A percentile compares a stretch with the other conserved stretches of the same genome.
Evolutionary conservation across 2,113 vertebrate genomes (phyloP).

Genomic region (Tachysurus vachellii): DNA sequence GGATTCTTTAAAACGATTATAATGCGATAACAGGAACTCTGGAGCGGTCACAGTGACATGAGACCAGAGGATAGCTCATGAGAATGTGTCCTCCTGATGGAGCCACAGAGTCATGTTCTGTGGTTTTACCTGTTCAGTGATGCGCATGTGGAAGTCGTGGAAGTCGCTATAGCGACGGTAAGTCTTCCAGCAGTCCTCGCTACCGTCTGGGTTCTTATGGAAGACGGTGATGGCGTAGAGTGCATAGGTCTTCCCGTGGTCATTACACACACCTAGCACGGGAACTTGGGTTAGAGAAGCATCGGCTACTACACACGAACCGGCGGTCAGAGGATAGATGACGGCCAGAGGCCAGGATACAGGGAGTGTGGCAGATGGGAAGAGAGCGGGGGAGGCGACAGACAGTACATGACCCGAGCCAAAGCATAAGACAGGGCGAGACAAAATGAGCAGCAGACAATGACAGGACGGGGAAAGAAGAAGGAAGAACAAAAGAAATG

Average conservation of each 20-base stretch:
- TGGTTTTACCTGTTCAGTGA: slow-evolving; percentile 88
- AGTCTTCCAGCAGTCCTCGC: slow-evolving; percentile 93
- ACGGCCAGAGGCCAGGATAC: not conserved
- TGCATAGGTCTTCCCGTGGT: slow-evolving; percentile 96
- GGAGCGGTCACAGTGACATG: not conserved
- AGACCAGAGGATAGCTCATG: not conserved
- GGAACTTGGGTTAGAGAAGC: slow-evolving; percentile 88
- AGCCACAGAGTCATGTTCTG: not conserved
- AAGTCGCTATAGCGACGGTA: slow-evolving; percentile 98
- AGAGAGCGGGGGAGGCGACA: slow-evolving; percentile 57
- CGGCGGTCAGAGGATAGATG: not conserved
- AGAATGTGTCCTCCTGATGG: not conserved
- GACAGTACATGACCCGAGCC: slow-evolving; percentile 59
- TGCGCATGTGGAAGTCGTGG: slow-evolving; percentile 98
- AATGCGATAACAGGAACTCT: no score
- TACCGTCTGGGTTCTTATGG: slow-evolving; percentile 77
- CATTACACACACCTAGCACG: slow-evolving; percentile 97
- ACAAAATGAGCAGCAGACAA: not conserved
- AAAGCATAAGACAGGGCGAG: not conserved
- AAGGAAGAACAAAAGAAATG: slow-evolving; percentile 57
- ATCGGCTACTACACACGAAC: slow-evolving; percentile 76
- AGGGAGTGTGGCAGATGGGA: not conserved
- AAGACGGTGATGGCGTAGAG: slow-evolving; percentile 94
- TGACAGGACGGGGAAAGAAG: not conserved
- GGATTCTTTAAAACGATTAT: not conserved